Base-by-base conservation (phyloP, 2,888 invertebrate species). In the Drosophila borealis region DNA sequence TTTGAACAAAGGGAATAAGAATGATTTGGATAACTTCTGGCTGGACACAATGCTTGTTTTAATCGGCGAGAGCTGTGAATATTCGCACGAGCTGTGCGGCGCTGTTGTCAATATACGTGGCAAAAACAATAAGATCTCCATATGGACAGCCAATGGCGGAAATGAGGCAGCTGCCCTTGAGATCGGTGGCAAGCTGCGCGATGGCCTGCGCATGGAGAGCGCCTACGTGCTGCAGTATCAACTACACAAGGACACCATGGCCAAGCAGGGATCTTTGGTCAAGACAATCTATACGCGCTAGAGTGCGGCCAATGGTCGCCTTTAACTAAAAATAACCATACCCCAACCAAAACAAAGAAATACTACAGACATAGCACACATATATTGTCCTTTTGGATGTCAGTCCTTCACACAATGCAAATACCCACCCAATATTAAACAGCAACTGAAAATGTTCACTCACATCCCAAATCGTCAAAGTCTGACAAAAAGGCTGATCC, bases 1-100 rank as follows among this genome's bases (percentile, higher is more conserved):
- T 89, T 93, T 97, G 74, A 95, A 95, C 39, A 95, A 94, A 85
- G 95, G 95, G 83, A 95, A 95, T 86, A 93, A 96, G 89, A 86
- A 86, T 45, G 95, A 96, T 80, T 92, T 97, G 80, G 96, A 97
- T 91, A 94, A 94, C 88, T 95, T 95, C 89, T 97, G 97, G 97
- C 92, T 97, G 77, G 96, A 96, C 93, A 94, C 95, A 93, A 93
- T 97, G 72, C 93, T 97, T 66, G 96, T 96, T 86, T 94, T 99
- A 90, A 98, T 99, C 93, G 99, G 99, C 45, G 99, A 99, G 93
- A 96, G 97, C 60, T 99, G 98, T 92, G 97, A 98, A 74, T 94
- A 96, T 91, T 95, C 97, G 66, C 96, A 97, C 77, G 97, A 98
- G 91, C 95, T 99, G 60, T 98, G 98, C 93, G 99, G 99, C 55